Percentiles rank a stretch among this genome's conserved stretches.
Evolutionary conservation across 2,888 invertebrate genomes (phyloP).

Genomic region (Aradus depressus): DNA sequence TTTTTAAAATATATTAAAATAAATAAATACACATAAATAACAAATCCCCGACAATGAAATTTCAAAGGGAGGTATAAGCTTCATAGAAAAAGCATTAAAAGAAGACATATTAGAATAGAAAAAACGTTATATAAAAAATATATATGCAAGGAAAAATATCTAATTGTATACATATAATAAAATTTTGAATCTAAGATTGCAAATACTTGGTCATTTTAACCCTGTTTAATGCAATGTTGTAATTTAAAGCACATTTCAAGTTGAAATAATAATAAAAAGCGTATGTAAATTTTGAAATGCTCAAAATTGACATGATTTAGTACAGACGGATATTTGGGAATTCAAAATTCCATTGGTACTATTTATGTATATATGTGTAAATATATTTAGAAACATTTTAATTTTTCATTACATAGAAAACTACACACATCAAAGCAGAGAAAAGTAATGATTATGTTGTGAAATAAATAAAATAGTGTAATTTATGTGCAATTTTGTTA

Average conservation of each 20-base stretch:
- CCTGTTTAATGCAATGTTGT: not conserved
- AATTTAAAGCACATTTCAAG: not conserved
- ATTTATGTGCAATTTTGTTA: not conserved
- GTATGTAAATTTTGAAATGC: not conserved
- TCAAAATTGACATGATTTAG: slow-evolving; percentile 11
- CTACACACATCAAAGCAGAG: not conserved
- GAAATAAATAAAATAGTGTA: not conserved
- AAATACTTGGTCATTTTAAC: slow-evolving; percentile 11
- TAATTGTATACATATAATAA: too few relatives aligned
- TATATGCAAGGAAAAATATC: too few relatives aligned
- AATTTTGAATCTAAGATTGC: too few relatives aligned
- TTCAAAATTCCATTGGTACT: too few relatives aligned
- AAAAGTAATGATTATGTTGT: not conserved
- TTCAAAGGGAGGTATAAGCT: too few relatives aligned
- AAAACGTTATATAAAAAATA: too few relatives aligned
- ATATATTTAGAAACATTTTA: not conserved
- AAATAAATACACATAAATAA: too few relatives aligned
- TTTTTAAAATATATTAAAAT: too few relatives aligned
- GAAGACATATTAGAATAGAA: too few relatives aligned
- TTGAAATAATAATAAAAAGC: not conserved
- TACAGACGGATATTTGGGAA: slow-evolving; percentile 9
- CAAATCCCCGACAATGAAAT: too few relatives aligned
- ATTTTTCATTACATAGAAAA: not conserved
- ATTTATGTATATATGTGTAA: not conserved
- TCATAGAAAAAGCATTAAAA: too few relatives aligned